These are phyloP conservation scores for Cavia aperea DNA, from an alignment of 2,113 vertebrate genomes.

Conservation along the genomic window DNA sequence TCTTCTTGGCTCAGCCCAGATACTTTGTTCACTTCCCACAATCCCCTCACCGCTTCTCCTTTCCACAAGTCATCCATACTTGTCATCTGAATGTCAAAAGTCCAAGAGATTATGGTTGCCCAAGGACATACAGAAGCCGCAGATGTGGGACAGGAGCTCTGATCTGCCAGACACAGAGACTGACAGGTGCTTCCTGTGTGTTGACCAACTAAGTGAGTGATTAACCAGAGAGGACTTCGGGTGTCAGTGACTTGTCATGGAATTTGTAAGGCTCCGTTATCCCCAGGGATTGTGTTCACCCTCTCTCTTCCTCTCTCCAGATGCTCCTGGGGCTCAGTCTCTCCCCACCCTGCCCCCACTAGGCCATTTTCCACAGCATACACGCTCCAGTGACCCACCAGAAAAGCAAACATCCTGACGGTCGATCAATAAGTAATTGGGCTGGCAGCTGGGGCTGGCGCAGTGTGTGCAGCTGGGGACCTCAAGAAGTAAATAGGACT, in stretches of 20 bases:
- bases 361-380: conserved; percentile 50
- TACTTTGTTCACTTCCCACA: not conserved
- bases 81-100: not conserved
- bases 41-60: not conserved
- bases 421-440: conserved; percentile 75
- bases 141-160: not conserved
- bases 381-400: conserved; percentile 67
- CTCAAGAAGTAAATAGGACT: conserved; percentile 53
- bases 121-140: not conserved
- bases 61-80: not conserved
- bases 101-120: not conserved
- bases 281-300: not conserved
- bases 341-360: not conserved
- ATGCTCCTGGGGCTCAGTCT: not conserved
- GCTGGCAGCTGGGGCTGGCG: conserved; percentile 57
- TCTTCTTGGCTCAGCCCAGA: not conserved
- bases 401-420: conserved; percentile 74
- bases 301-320: conserved; percentile 7
- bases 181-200: not conserved
- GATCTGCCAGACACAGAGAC: not conserved
- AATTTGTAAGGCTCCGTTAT: conserved; percentile 25
- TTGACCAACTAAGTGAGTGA: conserved; percentile 40
- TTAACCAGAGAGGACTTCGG: conserved; percentile 29
- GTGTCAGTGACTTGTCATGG: conserved; percentile 29
- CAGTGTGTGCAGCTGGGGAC: conserved; percentile 53